These are phyloP conservation scores for Colinus virginianus DNA, from an alignment of 2,113 vertebrate species.

Conservation along the genomic window DNA sequence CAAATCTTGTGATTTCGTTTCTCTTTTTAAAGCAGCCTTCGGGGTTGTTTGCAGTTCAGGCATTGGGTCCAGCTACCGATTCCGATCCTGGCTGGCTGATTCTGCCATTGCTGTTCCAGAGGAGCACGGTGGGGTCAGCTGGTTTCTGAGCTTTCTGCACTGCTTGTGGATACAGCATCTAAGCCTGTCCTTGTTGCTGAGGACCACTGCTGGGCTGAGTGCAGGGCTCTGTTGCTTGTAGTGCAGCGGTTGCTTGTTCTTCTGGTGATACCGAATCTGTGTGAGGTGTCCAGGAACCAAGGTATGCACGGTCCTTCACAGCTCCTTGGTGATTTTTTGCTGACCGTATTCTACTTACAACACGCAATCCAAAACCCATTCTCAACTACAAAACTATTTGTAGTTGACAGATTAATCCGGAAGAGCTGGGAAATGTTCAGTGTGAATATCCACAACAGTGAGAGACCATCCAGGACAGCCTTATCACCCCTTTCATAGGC, in stretches of 20 bases:
- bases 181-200: background rate
- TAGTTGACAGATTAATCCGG: slow-evolving; percentile 17
- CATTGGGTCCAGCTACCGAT: slow-evolving; percentile 34
- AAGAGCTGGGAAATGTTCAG: slow-evolving; percentile 33
- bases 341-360: background rate
- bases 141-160: background rate
- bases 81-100: background rate
- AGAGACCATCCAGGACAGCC: slow-evolving; percentile 24
- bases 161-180: background rate
- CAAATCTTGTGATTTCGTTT: slow-evolving; percentile 63
- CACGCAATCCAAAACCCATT: background rate
- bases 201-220: background rate
- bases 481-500: slow-evolving; percentile 15
- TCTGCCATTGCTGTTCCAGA: slow-evolving; percentile 31
- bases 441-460: slow-evolving; percentile 13
- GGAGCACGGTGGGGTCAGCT: background rate
- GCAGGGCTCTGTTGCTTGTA: background rate
- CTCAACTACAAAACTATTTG: background rate
- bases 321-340: background rate
- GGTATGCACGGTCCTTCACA: background rate
- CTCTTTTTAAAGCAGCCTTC: slow-evolving; percentile 44
- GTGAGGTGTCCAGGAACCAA: background rate
- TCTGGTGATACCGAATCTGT: background rate
- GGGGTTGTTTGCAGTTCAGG: slow-evolving; percentile 22
- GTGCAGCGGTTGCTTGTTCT: fast-evolving